phyloP scores from a whole-genome alignment of 2,888 invertebrate species.

The Poecilus cupreus region DNA sequence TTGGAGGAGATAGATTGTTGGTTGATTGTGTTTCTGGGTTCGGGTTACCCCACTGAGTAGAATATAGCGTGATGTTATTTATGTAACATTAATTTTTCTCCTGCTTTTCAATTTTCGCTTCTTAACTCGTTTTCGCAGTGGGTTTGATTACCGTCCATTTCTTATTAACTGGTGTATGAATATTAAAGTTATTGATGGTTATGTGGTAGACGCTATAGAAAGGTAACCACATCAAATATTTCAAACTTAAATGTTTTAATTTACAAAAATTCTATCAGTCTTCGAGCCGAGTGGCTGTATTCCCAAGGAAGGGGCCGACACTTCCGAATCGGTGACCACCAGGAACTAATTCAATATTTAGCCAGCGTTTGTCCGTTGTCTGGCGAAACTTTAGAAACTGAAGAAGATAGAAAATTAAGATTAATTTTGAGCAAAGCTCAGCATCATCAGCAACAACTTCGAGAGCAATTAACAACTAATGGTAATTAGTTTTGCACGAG shows the following conservation, averaged over 20 bases:
- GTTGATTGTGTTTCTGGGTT: no score
- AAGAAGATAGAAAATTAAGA: constrained; percentile 90
- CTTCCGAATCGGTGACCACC: constrained; percentile 90
- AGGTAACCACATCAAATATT: constrained; percentile 76
- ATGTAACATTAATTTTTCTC: neutral
- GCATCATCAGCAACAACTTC: constrained; percentile 89
- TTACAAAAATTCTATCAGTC: constrained; percentile 76
- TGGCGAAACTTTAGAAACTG: constrained; percentile 87
- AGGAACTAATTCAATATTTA: constrained; percentile 87
- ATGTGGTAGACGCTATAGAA: constrained; percentile 92
- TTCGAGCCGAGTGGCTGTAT: constrained; percentile 96
- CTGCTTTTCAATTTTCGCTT: constrained; percentile 22
- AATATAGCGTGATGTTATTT: no score
- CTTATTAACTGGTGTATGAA: constrained; percentile 95
- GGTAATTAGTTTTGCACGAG: constrained; percentile 21
- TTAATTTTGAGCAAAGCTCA: constrained; percentile 93
- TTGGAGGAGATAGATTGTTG: no score
- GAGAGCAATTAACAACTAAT: constrained; percentile 78
- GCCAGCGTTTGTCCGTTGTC: constrained; percentile 88
- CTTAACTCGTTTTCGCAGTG: constrained; percentile 74
- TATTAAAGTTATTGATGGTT: constrained; percentile 91
- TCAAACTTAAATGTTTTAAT: constrained; percentile 52
- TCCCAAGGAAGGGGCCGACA: constrained; percentile 95
- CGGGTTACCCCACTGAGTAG: no score
- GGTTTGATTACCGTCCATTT: constrained; percentile 94